Percentiles rank a stretch among this genome's conserved stretches.
Conservation (phyloP, 2,888 invertebrate species). For the Apotomis capreana region DNA sequence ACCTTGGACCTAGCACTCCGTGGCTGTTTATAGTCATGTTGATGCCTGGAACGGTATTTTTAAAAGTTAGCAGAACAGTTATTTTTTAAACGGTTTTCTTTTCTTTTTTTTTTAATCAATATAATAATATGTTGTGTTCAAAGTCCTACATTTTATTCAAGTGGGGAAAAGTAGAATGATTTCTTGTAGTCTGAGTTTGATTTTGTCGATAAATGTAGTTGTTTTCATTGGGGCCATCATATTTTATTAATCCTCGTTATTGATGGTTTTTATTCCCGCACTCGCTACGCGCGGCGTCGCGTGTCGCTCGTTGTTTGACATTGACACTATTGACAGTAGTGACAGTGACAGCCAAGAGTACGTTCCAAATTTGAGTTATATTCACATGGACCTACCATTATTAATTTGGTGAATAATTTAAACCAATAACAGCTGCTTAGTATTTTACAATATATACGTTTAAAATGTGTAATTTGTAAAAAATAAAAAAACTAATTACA, state of each 20-base stretch:
- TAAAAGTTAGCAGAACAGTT: constrained; percentile 3
- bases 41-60: constrained; percentile 69
- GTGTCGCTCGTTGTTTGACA: not conserved
- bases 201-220: not conserved
- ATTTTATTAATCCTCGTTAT: not conserved
- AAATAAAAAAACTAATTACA: no score
- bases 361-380: not conserved
- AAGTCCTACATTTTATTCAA: constrained; percentile 20
- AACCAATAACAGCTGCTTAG: no score
- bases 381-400: no score
- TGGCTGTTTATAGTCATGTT: constrained; percentile 85
- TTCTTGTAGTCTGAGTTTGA: not conserved
- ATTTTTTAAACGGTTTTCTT: not conserved
- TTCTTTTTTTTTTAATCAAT: no score
- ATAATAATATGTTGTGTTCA: not conserved
- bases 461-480: no score
- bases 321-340: not conserved
- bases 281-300: no score
- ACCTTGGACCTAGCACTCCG: constrained; percentile 67
- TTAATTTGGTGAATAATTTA: no score
- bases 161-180: constrained; percentile 23
- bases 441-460: no score
- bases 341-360: constrained; percentile 4
- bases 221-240: not conserved
- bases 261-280: no score